Evolutionary conservation across 2,113 vertebrate genomes (phyloP), one percentile per base, ranked within the genome.

Genomic region (Acanthisitta chloris): DNA sequence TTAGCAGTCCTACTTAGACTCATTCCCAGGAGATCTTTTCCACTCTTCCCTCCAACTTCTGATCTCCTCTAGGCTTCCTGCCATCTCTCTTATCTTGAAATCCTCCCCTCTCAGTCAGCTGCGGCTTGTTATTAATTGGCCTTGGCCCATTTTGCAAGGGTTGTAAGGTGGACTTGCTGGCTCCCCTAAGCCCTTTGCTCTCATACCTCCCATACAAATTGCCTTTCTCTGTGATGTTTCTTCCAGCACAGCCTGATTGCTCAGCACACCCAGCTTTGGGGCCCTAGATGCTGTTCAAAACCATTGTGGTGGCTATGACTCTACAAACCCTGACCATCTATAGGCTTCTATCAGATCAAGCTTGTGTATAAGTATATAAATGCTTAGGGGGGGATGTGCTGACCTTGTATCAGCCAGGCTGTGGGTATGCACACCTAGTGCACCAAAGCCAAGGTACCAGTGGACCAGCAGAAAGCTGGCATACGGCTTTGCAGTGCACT

Each of bases 361-460:
- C 51, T 70, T 66, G 38, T 9, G 78, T 45, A 0, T 23, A 16
- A 70, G 67, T 14, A 3, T 21, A 1, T 42, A 9, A n/a, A 10
- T 25, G 34, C 4, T 5, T 0, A 29, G 58, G 38, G 64, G 51
- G 59, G 29, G 34, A 5, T 67, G 67, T 3, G 4, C 6, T 78
- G 43, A 17, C 19, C 52, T 69, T 18, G 5, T 43, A 23, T 48
- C 21, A 2, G 2, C 21, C 15, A 10, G 74, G 24, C 21, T 10
- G 9, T 28, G 6, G 25, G 16, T 40, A 28, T 0, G 0, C 59
- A 28, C 8, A 8, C 9, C 5, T 15, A 2, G 17, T 0, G 0
- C 2, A 4, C 26, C 0, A 0, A 74, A 65, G 48, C 16, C 45
- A 8, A 62, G 19, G 42, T 26, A 4, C 59, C 2, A 2, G 12